Evolutionary conservation across 2,797 vertebrate genomes (phyloP).

Genomic region (Peromyscus nudipes): DNA sequence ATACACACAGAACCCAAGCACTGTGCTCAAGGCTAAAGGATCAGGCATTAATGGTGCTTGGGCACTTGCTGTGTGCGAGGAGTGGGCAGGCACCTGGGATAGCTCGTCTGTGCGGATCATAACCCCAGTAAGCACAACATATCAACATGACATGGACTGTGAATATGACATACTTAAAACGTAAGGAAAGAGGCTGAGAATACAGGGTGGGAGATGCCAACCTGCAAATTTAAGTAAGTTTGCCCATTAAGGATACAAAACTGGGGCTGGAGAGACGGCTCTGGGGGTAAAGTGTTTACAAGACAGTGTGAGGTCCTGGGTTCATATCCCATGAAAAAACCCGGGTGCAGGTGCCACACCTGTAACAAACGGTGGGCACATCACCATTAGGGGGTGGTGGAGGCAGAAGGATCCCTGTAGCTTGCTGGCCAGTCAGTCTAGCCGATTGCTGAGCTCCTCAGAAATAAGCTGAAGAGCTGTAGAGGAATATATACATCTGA

Average conservation of each 20-base stretch:
- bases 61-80: neutral
- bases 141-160: no score
- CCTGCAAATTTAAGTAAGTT: no score
- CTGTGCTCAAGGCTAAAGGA: neutral
- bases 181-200: no score
- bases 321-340: neutral
- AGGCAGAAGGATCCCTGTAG: neutral
- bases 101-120: no score
- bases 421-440: neutral
- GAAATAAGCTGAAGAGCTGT: no score
- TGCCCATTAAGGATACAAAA: neutral
- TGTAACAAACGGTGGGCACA: neutral
- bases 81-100: neutral
- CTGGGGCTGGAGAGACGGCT: neutral
- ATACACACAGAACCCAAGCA: neutral
- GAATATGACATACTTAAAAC: neutral
- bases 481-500: neutral
- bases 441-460: neutral
- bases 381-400: neutral
- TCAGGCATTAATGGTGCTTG: no score
- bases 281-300: neutral
- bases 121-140: neutral
- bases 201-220: neutral
- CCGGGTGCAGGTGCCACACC: neutral
- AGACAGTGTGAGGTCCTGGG: neutral